phyloP scores from a whole-genome alignment of 2,113 vertebrate species.

The Meles meles region DNA sequence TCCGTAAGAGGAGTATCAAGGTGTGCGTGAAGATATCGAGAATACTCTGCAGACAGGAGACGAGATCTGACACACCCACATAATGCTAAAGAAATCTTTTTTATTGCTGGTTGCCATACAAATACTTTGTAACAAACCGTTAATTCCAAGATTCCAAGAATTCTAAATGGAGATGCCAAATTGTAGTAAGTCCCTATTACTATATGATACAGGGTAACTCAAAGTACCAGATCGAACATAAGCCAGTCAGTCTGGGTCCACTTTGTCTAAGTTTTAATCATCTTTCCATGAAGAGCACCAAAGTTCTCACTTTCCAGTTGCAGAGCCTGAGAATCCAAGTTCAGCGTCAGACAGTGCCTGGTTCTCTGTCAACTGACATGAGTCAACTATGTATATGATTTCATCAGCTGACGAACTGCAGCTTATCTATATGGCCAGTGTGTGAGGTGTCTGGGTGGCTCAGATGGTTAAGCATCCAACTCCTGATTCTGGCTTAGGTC shows the following conservation, averaged over 20 bases:
- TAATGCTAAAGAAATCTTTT: neutral
- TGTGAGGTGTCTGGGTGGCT: neutral
- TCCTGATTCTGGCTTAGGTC: neutral
- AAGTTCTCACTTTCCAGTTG: neutral
- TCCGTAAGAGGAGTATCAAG: constrained; percentile 94
- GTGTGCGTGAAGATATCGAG: constrained; percentile 96
- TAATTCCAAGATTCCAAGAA: constrained; percentile 17
- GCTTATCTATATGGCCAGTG: neutral
- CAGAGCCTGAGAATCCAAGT: neutral
- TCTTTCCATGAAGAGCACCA: neutral
- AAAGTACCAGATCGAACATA: neutral
- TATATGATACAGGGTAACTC: neutral
- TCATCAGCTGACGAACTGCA: neutral
- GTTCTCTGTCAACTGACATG: neutral
- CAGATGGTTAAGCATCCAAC: neutral
- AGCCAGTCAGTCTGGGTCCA: neutral
- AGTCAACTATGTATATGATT: neutral
- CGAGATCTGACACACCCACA: neutral
- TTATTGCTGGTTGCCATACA: no score
- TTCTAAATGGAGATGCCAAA: neutral
- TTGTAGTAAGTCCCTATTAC: neutral
- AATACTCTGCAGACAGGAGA: constrained; percentile 89
- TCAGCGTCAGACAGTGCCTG: neutral
- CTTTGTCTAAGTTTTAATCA: neutral
- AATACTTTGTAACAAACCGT: neutral